Base-by-base conservation (phyloP, 2,113 vertebrate species). In the Rostratula benghalensis region DNA sequence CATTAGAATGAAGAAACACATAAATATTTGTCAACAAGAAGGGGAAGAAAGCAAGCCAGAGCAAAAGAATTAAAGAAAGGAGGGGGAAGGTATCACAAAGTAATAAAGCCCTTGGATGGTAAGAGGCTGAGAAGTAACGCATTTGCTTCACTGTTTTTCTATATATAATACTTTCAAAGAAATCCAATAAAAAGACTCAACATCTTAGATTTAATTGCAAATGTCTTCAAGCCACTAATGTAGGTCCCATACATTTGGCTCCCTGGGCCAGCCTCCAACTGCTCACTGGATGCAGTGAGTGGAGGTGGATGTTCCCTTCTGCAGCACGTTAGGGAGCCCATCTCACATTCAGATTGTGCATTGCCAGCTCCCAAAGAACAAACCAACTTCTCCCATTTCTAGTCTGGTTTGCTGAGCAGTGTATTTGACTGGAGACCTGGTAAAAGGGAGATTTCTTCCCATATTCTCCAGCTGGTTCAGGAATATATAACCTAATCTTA, bases 121-220 rank as follows among this genome's bases (percentile, higher is more conserved):
- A 94, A 64, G 37, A 96, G 79, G 56, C 61, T 87, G 75, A 90
- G 51, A 89, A 84, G 22, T 37, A 84, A 83, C 27, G 39, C 27
- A 77, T 83, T 59, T 50, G 8, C 91, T 95, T 76, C n/a, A 64
- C 80, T 23, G 37, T 91, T 94, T 95, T 82, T 73, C 80, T 74
- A 37, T 73, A 94, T 15, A 21, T 85, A 94, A 93, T 80, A 94
- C 60, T 95, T 83, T 59, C 78, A 69, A 76, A 94, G 88, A 95
- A 95, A 94, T 75, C 51, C 48, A 61, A 73, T 67, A 56, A 25
- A 85, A 95, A 87, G 68, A 86, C 48, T 67, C 37, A 33, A 41
- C 87, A 91, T 83, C 91, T 88, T 90, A 76, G 80, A 89, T 93
- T 98, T 95, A 87, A 95, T 95, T 90, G 91, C 83, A 90, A 95